Conservation (phyloP, 2,797 vertebrate species). For the Eidolon dupreanum region DNA sequence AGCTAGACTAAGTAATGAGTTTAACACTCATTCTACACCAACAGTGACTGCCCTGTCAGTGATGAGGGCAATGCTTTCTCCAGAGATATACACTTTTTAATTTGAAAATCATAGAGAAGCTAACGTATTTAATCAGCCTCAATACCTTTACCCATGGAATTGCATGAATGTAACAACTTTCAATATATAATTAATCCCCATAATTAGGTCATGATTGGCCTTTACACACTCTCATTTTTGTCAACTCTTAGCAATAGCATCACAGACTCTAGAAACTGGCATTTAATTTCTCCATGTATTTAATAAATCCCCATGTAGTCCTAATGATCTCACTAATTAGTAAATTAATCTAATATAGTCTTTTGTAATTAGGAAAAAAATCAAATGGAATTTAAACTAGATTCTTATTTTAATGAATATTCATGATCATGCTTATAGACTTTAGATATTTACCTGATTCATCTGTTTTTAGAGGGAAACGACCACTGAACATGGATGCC, state of each 20-base stretch:
- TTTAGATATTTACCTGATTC: conserved; percentile 81
- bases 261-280: conserved; percentile 15
- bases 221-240: not conserved
- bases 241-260: not conserved
- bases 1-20: not conserved
- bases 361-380: conserved; percentile 37
- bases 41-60: not conserved
- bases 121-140: not conserved
- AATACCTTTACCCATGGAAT: not conserved
- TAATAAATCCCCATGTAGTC: conserved; percentile 8
- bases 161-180: not conserved
- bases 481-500: conserved; percentile 85
- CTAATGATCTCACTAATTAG: conserved; percentile 48
- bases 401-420: conserved; percentile 30
- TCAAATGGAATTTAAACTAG: conserved; percentile 48
- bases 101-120: conserved; percentile 1
- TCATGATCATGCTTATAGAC: conserved; percentile 32
- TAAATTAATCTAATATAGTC: not conserved
- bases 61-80: not conserved
- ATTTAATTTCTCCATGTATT: conserved; percentile 34
- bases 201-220: not conserved
- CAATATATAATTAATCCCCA: not conserved
- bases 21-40: not conserved
- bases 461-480: conserved; percentile 86
- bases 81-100: not conserved